These are phyloP conservation scores for Drosophila kepulauana DNA, from an alignment of 1,140 invertebrate species.

Conservation along the genomic window DNA sequence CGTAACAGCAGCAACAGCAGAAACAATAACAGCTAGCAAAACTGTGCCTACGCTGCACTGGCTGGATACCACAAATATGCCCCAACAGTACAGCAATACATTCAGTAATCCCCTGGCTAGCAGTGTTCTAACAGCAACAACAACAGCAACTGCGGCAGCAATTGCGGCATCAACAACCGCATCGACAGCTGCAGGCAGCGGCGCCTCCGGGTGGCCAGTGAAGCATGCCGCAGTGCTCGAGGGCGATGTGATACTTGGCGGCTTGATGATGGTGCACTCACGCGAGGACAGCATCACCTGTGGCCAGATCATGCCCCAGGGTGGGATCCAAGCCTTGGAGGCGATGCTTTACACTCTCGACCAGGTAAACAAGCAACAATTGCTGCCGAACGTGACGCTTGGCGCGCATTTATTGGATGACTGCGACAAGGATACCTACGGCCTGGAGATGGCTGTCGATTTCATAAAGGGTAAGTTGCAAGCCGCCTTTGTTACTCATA, in stretches of 20 bases:
- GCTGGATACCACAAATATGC: constrained; percentile 27
- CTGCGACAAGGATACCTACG: constrained; percentile 98
- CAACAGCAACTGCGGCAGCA: not conserved
- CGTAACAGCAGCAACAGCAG: constrained; percentile 25
- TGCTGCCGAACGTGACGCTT: constrained; percentile 91
- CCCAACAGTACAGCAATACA: constrained; percentile 48
- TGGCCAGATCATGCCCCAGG: constrained; percentile 97
- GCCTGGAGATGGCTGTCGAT: constrained; percentile 97
- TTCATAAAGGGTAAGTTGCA: constrained; percentile 96
- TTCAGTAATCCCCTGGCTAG: constrained; percentile 35
- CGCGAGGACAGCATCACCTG: constrained; percentile 93
- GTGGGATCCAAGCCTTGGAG: constrained; percentile 95
- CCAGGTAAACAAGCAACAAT: constrained; percentile 89
- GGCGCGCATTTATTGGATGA: constrained; percentile 97
- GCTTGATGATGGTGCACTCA: constrained; percentile 98
- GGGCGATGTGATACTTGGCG: constrained; percentile 94
- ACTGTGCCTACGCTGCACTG: constrained; percentile 49
- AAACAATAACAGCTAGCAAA: constrained; percentile 32
- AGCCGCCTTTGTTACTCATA: constrained; percentile 8
- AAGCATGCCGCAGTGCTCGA: constrained; percentile 94
- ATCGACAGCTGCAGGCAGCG: constrained; percentile 3
- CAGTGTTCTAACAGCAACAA: constrained; percentile 14
- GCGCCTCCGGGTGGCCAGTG: constrained; percentile 89
- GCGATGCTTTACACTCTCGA: constrained; percentile 97
- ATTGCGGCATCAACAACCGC: not conserved